phyloP scores from a whole-genome alignment of 2,888 invertebrate species.

The Amorpha juglandis region DNA sequence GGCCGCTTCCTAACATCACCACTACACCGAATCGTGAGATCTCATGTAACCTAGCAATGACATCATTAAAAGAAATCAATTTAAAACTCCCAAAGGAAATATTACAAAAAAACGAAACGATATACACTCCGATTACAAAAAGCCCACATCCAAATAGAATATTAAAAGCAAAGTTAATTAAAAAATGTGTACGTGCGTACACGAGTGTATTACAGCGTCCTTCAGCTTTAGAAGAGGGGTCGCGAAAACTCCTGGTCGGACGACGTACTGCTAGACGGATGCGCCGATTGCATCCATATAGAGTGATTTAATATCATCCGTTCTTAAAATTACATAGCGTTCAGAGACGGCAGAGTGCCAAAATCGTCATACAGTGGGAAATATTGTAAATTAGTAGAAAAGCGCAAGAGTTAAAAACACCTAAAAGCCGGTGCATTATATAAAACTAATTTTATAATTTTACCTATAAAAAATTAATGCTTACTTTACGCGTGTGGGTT shows the following conservation, averaged over 20 bases:
- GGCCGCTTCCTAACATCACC: constrained; percentile 37
- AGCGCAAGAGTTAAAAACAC: constrained; percentile 44
- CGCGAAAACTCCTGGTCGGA: constrained; percentile 57
- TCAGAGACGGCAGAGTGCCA: constrained; percentile 58
- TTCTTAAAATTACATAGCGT: constrained; percentile 45
- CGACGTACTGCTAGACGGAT: constrained; percentile 36
- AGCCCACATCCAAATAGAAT: constrained; percentile 80
- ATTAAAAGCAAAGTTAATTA: constrained; percentile 70
- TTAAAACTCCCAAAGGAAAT: constrained; percentile 54
- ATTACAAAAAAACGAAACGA: constrained; percentile 42
- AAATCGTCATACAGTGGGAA: constrained; percentile 42
- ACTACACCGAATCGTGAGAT: constrained; percentile 49
- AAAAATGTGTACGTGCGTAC: constrained; percentile 60
- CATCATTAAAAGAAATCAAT: constrained; percentile 79
- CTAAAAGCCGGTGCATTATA: constrained; percentile 49
- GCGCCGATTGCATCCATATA: constrained; percentile 39
- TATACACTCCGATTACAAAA: constrained; percentile 55
- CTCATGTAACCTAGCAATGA: constrained; percentile 52
- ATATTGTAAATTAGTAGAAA: constrained; percentile 47
- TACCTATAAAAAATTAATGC: constrained; percentile 52
- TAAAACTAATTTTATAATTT: constrained; percentile 49
- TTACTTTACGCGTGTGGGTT: constrained; percentile 79
- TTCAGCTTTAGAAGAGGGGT: constrained; percentile 58
- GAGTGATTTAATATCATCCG: constrained; percentile 47
- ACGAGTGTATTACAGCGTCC: constrained; percentile 52